These are phyloP conservation scores for Mus spretus DNA, from an alignment of 2,797 vertebrate species.

Conservation along the genomic window DNA sequence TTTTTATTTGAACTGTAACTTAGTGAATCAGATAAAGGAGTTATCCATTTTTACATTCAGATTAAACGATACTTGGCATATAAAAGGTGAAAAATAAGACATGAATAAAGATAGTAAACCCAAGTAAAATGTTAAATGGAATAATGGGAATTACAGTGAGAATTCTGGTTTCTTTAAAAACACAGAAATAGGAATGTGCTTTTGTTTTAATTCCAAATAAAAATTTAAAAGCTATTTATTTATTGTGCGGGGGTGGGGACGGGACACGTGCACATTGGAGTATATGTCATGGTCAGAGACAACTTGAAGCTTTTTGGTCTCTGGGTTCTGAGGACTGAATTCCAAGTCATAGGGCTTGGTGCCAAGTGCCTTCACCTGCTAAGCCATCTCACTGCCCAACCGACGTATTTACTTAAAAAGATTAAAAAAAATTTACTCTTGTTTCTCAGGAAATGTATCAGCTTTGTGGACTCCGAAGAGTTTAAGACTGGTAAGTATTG, in stretches of 20 bases:
- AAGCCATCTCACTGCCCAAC: neutral
- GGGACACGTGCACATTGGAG: neutral
- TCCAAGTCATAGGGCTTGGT: neutral
- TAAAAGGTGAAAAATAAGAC: constrained; percentile 45
- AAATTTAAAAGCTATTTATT: neutral
- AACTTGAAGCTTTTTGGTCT: neutral
- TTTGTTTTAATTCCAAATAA: neutral
- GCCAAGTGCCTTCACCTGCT: neutral
- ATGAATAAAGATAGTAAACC: constrained; percentile 22
- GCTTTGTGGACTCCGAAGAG: neutral
- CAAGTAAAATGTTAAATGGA: constrained; percentile 47
- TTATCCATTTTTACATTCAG: constrained; percentile 55
- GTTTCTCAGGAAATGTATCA: constrained; percentile 26
- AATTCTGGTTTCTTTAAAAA: neutral
- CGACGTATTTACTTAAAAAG: neutral
- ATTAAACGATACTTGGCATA: constrained; percentile 51
- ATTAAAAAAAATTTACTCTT: constrained; percentile 43
- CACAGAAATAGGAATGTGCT: neutral
- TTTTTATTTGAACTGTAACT: constrained; percentile 40
- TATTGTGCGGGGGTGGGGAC: neutral
- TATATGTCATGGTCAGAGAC: neutral
- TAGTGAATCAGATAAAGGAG: constrained; percentile 52
- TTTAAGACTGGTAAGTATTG: neutral
- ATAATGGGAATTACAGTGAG: neutral
- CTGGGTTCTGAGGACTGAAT: neutral